A percentile compares a stretch with the other conserved stretches of the same genome.
phyloP scores from a whole-genome alignment of 2,888 invertebrate genomes.

The Epicampocera succincta region DNA sequence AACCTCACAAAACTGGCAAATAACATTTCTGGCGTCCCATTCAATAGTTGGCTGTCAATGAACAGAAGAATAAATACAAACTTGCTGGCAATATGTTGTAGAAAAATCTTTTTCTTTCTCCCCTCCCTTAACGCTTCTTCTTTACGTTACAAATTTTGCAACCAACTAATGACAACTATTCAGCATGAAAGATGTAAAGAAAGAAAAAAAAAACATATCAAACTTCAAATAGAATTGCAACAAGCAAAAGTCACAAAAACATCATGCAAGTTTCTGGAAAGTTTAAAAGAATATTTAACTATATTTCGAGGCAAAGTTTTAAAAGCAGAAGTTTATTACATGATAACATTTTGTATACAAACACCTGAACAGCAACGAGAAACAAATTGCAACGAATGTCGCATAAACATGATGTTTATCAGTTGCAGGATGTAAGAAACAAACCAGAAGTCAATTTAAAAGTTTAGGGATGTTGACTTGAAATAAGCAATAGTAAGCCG shows the following conservation, averaged over 20 bases:
- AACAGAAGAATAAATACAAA: slow-evolving; percentile 56
- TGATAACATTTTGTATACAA: slow-evolving; percentile 38
- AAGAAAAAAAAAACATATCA: not conserved
- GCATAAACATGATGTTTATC: slow-evolving; percentile 43
- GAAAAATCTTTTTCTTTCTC: slow-evolving; percentile 8
- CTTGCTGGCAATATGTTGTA: slow-evolving; percentile 17
- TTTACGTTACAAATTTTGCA: slow-evolving; percentile 47
- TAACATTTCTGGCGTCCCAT: slow-evolving; percentile 15
- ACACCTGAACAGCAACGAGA: slow-evolving; percentile 1
- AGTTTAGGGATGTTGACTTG: slow-evolving; percentile 35
- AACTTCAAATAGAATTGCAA: slow-evolving; percentile 57
- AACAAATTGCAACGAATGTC: slow-evolving; percentile 12
- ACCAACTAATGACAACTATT: slow-evolving; percentile 65
- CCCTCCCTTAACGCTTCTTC: too few relatives aligned
- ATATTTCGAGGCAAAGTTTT: slow-evolving; percentile 36
- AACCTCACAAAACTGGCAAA: slow-evolving; percentile 14
- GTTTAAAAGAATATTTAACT: slow-evolving; percentile 53
- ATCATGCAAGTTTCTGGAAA: slow-evolving; percentile 23
- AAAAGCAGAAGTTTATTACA: slow-evolving; percentile 38
- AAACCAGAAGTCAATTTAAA: slow-evolving; percentile 31
- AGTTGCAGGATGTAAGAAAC: slow-evolving; percentile 17
- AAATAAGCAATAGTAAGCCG: too few relatives aligned
- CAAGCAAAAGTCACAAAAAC: not conserved
- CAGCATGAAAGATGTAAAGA: slow-evolving; percentile 37
- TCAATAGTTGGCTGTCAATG: slow-evolving; percentile 63